Conservation (phyloP, 2,113 vertebrate species). For the Tragelaphus imberbis region DNA sequence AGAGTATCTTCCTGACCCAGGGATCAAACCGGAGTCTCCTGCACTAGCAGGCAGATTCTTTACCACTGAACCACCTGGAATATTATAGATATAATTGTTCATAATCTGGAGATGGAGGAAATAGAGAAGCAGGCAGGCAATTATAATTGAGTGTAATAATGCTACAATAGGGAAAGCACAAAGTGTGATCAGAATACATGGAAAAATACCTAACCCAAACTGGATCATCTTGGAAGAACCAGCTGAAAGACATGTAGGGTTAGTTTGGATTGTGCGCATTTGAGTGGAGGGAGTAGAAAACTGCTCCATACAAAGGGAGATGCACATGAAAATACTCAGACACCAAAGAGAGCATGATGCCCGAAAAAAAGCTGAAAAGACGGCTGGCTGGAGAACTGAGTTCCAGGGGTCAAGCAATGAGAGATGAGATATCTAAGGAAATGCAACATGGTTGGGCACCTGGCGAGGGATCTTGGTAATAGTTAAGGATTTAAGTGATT, state of each 20-base stretch:
- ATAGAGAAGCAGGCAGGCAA: not conserved
- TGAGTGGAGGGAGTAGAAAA: not conserved
- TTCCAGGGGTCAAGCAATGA: not conserved
- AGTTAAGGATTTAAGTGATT: not conserved
- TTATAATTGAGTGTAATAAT: not conserved
- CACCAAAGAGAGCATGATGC: not conserved
- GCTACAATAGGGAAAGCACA: not conserved
- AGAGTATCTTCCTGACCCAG: not conserved
- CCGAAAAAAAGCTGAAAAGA: not conserved
- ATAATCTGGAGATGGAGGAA: not conserved
- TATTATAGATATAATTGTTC: not conserved
- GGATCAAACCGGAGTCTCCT: not conserved
- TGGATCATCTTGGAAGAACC: not conserved
- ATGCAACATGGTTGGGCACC: not conserved
- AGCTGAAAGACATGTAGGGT: not conserved
- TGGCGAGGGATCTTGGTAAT: not conserved
- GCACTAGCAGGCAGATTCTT: not conserved
- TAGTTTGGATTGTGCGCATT: not conserved
- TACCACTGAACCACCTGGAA: not conserved
- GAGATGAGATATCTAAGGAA: not conserved
- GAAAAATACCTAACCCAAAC: not conserved
- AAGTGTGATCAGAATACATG: not conserved
- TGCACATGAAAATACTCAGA: not conserved
- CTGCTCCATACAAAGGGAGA: not conserved
- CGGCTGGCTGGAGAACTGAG: not conserved